Percentiles rank a stretch among this genome's conserved stretches.
Evolutionary conservation across 2,113 vertebrate species (phyloP).

Genomic region (Bagarius yarrelli): DNA sequence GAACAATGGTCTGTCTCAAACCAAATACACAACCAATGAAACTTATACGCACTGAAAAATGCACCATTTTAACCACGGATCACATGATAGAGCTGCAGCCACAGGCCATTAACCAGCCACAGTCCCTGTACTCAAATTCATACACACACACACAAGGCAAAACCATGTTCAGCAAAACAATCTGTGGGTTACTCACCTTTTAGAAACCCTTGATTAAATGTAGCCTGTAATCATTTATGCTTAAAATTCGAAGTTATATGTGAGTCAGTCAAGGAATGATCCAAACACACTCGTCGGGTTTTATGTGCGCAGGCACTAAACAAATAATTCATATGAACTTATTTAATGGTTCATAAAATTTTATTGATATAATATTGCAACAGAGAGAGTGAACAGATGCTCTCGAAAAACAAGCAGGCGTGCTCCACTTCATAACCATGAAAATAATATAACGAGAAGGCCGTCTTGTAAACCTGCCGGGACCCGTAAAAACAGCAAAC

Average conservation of each 20-base stretch:
- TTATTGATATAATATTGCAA: constrained; percentile 38
- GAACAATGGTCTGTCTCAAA: constrained; percentile 24
- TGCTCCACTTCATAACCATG: constrained; percentile 13
- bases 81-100: constrained; percentile 21
- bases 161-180: constrained; percentile 16
- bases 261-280: constrained; percentile 13
- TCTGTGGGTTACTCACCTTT: constrained; percentile 10
- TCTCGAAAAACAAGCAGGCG: constrained; percentile 29
- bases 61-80: constrained; percentile 19
- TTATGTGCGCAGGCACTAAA: constrained; percentile 6
- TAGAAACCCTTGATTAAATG: constrained; percentile 20
- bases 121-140: background rate
- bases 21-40: constrained; percentile 23
- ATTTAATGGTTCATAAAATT: constrained; percentile 41
- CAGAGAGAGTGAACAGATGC: constrained; percentile 30
- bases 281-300: constrained; percentile 9
- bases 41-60: constrained; percentile 19
- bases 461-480: constrained; percentile 31
- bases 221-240: background rate
- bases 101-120: constrained; percentile 27
- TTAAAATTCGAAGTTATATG: background rate
- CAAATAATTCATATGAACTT: constrained; percentile 41
- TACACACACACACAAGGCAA: background rate
- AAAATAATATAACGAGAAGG: background rate
- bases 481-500: background rate